Evolutionary conservation across 2,888 invertebrate genomes (phyloP).

Genomic region (Odontocolon sp.): DNA sequence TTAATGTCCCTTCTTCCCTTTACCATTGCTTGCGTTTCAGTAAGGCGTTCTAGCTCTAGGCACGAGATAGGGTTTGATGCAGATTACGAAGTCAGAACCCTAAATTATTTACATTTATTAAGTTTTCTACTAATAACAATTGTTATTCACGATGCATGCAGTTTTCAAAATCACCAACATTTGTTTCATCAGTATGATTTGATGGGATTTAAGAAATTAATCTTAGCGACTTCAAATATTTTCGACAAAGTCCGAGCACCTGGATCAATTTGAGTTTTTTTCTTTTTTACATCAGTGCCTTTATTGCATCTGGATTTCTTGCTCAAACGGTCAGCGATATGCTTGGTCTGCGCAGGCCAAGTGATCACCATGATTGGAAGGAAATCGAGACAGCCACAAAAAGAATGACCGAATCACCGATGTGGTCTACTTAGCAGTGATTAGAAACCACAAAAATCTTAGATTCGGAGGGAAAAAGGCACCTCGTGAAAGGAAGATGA

Average conservation of each 20-base stretch:
- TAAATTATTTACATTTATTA: too few relatives aligned
- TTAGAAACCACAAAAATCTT: constrained; percentile 55
- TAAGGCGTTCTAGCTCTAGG: too few relatives aligned
- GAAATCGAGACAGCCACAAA: constrained; percentile 54
- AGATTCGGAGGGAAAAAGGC: constrained; percentile 7
- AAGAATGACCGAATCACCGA: constrained; percentile 54
- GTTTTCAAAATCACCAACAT: too few relatives aligned
- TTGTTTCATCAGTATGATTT: too few relatives aligned
- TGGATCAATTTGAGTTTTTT: too few relatives aligned
- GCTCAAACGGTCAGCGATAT: background rate
- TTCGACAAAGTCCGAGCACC: too few relatives aligned
- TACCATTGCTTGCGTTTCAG: background rate
- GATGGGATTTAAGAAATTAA: too few relatives aligned
- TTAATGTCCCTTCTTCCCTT: background rate
- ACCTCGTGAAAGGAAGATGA: constrained; percentile 14
- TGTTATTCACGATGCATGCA: too few relatives aligned
- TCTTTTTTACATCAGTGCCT: background rate
- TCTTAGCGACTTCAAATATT: too few relatives aligned
- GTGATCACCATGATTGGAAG: constrained; percentile 36
- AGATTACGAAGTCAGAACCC: too few relatives aligned
- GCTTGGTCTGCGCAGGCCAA: constrained; percentile 45
- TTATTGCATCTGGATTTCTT: constrained; percentile 3
- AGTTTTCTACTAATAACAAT: too few relatives aligned
- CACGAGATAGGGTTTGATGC: too few relatives aligned
- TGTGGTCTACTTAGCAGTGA: constrained; percentile 64